phyloP scores from a whole-genome alignment of 2,888 invertebrate species.

The Eupithecia subfuscata region DNA sequence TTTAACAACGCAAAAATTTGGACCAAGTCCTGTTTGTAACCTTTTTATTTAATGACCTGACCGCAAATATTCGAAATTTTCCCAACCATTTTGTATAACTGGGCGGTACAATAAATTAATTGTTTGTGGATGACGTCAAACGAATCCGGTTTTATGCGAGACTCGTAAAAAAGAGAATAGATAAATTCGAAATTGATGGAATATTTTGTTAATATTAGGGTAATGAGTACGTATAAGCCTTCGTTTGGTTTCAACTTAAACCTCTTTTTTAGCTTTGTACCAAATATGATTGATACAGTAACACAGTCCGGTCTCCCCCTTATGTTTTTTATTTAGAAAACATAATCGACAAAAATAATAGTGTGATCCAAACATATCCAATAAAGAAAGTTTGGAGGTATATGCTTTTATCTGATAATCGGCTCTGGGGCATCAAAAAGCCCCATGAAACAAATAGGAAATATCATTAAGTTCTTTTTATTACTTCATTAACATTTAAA shows the following conservation, averaged over 20 bases:
- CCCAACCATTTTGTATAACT: neutral
- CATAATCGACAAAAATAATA: no score
- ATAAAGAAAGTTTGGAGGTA: neutral
- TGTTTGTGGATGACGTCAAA: constrained; percentile 35
- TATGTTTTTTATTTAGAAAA: neutral
- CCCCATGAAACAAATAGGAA: neutral
- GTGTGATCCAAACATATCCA: no score
- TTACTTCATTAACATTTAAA: constrained; percentile 22
- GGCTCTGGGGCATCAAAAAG: neutral
- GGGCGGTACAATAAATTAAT: constrained; percentile 6
- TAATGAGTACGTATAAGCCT: neutral
- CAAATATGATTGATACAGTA: neutral
- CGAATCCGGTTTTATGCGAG: constrained; percentile 16
- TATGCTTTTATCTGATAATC: neutral
- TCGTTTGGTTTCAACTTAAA: neutral
- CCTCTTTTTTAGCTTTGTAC: neutral
- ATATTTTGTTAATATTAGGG: neutral
- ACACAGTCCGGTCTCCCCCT: neutral
- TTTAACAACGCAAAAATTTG: neutral
- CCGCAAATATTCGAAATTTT: constrained; percentile 14
- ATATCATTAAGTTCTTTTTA: neutral
- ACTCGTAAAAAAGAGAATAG: constrained; percentile 11
- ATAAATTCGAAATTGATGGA: neutral
- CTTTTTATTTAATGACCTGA: constrained; percentile 5
- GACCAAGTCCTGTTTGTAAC: neutral